phyloP scores from a whole-genome alignment of 1,140 invertebrate species.

The Hylaeus volcanicus region DNA sequence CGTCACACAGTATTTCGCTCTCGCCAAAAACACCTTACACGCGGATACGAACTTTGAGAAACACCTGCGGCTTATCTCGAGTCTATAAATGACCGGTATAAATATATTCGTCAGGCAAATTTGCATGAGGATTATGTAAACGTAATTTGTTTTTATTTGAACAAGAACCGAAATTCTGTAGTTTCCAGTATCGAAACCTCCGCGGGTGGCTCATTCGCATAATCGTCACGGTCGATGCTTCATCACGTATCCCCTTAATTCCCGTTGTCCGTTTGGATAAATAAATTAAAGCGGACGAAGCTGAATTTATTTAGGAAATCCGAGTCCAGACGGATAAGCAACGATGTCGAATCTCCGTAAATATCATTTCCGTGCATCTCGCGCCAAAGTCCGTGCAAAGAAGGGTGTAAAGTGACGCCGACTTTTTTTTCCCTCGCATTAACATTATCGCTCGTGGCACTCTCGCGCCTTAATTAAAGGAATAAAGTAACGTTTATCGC shows the following conservation, averaged over 20 bases:
- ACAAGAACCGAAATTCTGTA: too few species aligned
- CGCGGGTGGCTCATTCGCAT: too few species aligned
- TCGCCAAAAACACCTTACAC: too few species aligned
- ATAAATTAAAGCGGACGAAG: neutral
- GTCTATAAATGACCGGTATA: too few species aligned
- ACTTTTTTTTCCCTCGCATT: conserved; percentile 12
- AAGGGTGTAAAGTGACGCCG: too few species aligned
- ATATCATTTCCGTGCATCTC: conserved; percentile 37
- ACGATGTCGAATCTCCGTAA: neutral
- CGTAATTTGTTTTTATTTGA: too few species aligned
- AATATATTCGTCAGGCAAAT: too few species aligned
- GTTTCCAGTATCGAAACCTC: too few species aligned
- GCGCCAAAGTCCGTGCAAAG: conserved; percentile 13
- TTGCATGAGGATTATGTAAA: too few species aligned
- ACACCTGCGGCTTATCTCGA: too few species aligned
- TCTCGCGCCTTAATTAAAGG: conserved; percentile 29
- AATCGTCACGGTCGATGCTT: neutral
- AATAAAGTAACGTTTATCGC: conserved; percentile 29
- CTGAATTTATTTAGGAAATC: neutral
- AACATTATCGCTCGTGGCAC: conserved; percentile 1
- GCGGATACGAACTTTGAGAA: too few species aligned
- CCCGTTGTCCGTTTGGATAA: neutral
- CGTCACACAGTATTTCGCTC: too few species aligned
- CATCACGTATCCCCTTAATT: neutral
- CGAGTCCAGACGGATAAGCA: neutral